These are phyloP conservation scores for rabbit (Oryctolagus cuniculus) DNA, from an alignment of 2,113 vertebrate species.

Conservation along the genomic window DNA sequence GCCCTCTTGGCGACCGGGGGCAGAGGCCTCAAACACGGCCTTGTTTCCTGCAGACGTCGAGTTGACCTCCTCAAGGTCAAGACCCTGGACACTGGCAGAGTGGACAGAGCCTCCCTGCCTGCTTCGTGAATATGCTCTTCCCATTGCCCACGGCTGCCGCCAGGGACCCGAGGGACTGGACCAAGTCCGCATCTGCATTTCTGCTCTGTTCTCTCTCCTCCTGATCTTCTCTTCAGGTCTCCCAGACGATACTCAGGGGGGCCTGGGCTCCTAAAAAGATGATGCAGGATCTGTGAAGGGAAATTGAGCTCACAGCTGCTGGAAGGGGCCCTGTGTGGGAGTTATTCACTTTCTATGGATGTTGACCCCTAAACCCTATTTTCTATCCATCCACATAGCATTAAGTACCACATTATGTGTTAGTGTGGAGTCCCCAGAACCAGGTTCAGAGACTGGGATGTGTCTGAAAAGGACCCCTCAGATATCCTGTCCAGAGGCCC, in stretches of 20 bases:
- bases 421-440: neutral
- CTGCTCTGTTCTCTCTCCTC: neutral
- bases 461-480: neutral
- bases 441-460: neutral
- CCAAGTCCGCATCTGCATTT: neutral
- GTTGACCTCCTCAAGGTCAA: neutral
- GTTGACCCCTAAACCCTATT: neutral
- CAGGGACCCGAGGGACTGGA: neutral
- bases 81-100: neutral
- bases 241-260: neutral
- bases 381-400: rapidly evolving
- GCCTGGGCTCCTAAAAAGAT: neutral
- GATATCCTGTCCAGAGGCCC: rapidly evolving
- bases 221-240: neutral
- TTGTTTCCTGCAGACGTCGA: too few species aligned
- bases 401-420: neutral
- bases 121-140: neutral
- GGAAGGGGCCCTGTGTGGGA: neutral
- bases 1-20: too few species aligned
- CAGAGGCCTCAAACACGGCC: too few species aligned
- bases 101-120: neutral
- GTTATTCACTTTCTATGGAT: neutral
- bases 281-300: neutral
- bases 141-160: neutral
- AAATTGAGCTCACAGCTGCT: neutral